Evolutionary conservation across 2,888 invertebrate genomes (phyloP).

Genomic region (Watsonalla binaria): DNA sequence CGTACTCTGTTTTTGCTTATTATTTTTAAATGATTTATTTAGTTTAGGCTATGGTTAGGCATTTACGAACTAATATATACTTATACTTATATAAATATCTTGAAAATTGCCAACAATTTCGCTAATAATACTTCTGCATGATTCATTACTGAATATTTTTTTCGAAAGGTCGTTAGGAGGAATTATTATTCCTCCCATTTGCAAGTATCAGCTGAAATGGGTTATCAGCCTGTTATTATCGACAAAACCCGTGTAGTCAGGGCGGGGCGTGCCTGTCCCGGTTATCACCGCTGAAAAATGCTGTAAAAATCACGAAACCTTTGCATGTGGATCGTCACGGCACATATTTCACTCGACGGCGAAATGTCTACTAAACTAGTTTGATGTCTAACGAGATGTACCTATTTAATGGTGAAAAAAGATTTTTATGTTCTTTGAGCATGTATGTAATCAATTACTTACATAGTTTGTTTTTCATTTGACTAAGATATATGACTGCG

Average conservation of each 20-base stretch:
- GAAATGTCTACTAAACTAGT: slow-evolving; percentile 28
- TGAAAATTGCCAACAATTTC: no score
- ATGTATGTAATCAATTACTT: neutral
- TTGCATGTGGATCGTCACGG: slow-evolving; percentile 32
- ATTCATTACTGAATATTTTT: no score
- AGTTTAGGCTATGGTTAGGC: no score
- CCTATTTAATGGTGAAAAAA: slow-evolving; percentile 7
- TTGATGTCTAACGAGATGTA: slow-evolving; percentile 7
- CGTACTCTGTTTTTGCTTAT: no score
- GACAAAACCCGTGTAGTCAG: slow-evolving; percentile 55
- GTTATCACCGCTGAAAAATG: slow-evolving; percentile 54
- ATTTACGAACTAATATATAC: no score
- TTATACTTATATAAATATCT: no score
- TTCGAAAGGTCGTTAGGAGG: no score
- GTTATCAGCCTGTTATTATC: slow-evolving; percentile 37
- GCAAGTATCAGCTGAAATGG: slow-evolving; percentile 27
- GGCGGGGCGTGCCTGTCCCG: slow-evolving; percentile 45
- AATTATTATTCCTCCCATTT: neutral
- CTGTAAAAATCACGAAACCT: slow-evolving; percentile 55
- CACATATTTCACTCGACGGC: slow-evolving; percentile 20
- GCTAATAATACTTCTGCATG: no score
- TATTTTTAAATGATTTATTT: no score
- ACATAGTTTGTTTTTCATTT: neutral
- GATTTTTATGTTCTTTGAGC: neutral
- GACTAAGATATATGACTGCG: no score